phyloP scores from a whole-genome alignment of 2,888 invertebrate genomes.

The Caenorhabditis becei region DNA sequence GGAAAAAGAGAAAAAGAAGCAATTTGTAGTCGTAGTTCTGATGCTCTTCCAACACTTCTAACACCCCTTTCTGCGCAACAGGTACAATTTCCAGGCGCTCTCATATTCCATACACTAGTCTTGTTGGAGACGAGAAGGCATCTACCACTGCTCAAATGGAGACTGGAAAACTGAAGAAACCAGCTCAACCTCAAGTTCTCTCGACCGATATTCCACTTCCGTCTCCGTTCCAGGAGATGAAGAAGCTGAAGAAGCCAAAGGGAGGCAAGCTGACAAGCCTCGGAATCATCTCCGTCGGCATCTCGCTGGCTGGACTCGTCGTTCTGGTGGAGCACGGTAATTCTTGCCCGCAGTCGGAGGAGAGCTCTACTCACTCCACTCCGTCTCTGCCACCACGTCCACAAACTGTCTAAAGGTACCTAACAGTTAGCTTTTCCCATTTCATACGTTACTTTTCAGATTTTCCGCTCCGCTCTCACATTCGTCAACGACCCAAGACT shows the following conservation, averaged over 20 bases:
- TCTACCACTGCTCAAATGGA: background rate
- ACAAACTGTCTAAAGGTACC: background rate
- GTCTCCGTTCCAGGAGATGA: constrained; percentile 26
- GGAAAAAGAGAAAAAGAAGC: background rate
- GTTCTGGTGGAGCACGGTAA: constrained; percentile 10
- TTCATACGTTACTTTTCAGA: too few relatives aligned
- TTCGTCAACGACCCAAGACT: too few relatives aligned
- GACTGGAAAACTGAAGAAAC: background rate
- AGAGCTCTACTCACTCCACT: background rate
- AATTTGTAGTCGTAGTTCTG: constrained; percentile 14
- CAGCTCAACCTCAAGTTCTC: background rate
- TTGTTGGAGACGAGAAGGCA: constrained; percentile 1
- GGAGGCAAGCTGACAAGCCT: constrained; percentile 13
- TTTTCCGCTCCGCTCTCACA: too few relatives aligned
- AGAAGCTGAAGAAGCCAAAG: constrained; percentile 5
- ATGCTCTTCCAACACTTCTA: background rate
- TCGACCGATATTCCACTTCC: background rate
- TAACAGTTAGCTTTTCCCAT: too few relatives aligned
- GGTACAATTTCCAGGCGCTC: constrained; percentile 18
- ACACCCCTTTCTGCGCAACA: background rate
- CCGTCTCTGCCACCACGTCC: background rate
- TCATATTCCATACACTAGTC: constrained; percentile 25
- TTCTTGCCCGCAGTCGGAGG: background rate
- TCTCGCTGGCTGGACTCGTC: constrained; percentile 19
- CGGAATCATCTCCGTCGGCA: constrained; percentile 25